phyloP scores from a whole-genome alignment of 2,113 vertebrate species.

The Ceyx margarethae region DNA sequence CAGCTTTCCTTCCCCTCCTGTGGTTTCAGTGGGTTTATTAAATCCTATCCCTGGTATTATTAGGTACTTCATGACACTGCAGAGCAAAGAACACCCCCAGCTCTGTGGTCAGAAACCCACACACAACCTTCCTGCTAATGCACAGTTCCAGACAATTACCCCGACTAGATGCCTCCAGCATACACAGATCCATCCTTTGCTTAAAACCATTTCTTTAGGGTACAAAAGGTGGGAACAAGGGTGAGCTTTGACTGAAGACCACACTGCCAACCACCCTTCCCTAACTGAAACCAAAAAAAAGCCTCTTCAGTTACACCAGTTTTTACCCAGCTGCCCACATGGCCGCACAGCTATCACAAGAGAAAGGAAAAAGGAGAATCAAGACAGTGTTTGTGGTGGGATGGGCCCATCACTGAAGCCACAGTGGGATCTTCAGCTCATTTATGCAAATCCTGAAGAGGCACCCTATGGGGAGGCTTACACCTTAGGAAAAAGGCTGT shows the following conservation, averaged over 20 bases:
- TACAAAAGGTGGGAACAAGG: background rate
- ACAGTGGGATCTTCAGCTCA: background rate
- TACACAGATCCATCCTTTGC: background rate
- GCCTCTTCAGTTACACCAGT: background rate
- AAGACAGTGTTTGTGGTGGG: background rate
- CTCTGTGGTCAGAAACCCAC: background rate
- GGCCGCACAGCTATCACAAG: background rate
- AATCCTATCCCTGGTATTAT: background rate
- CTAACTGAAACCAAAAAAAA: background rate
- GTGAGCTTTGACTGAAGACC: background rate
- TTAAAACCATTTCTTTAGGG: background rate
- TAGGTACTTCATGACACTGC: background rate
- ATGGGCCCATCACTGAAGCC: background rate
- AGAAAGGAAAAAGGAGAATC: background rate
- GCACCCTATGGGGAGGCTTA: background rate
- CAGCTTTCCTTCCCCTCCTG: constrained; percentile 20
- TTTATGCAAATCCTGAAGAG: background rate
- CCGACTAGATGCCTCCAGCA: background rate
- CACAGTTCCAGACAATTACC: background rate
- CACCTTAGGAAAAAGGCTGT: background rate
- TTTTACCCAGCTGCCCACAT: background rate
- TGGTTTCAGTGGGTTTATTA: constrained; percentile 30
- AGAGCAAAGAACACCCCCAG: background rate
- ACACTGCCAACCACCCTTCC: background rate
- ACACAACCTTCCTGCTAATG: background rate